These are phyloP conservation scores for Hippocampus comes DNA, from an alignment of 2,113 vertebrate species.

Conservation along the genomic window DNA sequence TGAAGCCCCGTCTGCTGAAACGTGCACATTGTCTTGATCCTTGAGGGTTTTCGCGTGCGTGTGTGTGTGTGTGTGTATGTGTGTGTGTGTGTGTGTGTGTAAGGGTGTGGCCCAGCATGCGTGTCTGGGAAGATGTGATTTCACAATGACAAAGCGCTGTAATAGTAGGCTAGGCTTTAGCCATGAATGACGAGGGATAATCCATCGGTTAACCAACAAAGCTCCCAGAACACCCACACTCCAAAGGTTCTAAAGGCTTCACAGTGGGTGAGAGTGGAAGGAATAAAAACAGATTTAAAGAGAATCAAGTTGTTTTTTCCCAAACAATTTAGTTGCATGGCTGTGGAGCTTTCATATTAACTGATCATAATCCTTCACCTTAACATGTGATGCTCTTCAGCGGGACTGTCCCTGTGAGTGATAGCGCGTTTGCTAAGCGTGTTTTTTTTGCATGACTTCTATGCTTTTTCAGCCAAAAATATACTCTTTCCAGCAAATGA, in stretches of 20 bases:
- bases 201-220: conserved; percentile 63
- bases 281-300: conserved; percentile 12
- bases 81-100: conserved; percentile 32
- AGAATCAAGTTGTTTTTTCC: conserved; percentile 15
- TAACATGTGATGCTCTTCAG: conserved; percentile 1
- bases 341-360: conserved; percentile 21
- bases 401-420: neutral
- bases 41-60: neutral
- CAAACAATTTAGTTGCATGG: conserved; percentile 13
- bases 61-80: neutral
- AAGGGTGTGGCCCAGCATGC: conserved; percentile 41
- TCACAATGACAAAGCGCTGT: conserved; percentile 55
- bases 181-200: conserved; percentile 64
- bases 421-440: conserved; percentile 27
- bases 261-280: conserved; percentile 11
- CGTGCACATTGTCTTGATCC: conserved; percentile 21
- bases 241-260: conserved; percentile 39
- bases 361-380: conserved; percentile 12
- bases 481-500: conserved; percentile 41
- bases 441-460: conserved; percentile 30
- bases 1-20: conserved; percentile 18
- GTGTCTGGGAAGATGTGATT: conserved; percentile 58
- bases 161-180: conserved; percentile 59
- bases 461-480: conserved; percentile 9
- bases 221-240: conserved; percentile 60